Base-by-base conservation (phyloP, 2,113 vertebrate genomes). In the Gopherus flavomarginatus region DNA sequence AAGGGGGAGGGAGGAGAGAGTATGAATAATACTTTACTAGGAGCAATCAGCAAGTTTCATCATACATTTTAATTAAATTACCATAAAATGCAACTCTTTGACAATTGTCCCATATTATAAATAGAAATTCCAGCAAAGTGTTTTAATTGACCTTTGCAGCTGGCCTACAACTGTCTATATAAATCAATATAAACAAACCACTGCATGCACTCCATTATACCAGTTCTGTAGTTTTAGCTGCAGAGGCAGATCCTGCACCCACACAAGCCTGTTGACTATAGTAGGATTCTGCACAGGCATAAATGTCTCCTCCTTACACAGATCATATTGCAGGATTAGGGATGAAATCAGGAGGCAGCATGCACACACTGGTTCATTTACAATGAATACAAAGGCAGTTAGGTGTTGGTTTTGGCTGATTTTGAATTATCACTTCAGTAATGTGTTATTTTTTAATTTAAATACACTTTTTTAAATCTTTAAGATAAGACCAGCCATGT, bases 361-460 rank as follows among this genome's bases (percentile, higher is more conserved):
- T 47, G 42, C 11, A 44, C 27, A 24, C 6, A 29, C 65, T 72
- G 65, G 19, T 38, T 72, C n/a, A 38, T 72, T 38, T 38, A 21
- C n/a, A 72, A 38, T 19, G 5, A 44, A 47, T 78, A 7, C 54
- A 4, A 3, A 26, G 21, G 11, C 86, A 85, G 50, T 21, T 6
- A 89, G 52, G 6, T 1, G 0, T 35, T 5, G 5, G 9, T 72
- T 83, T 62, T 31, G 53, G 49, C 8, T 1, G 27, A 21, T 52
- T 88, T 50, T 31, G 7, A 22, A 38, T 29, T 42, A 2, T 2
- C 54, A 8, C 1, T 4, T 1, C 1, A 2, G 38, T 11, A 1
- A 78, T 16, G n/a, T 13, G 83, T 85, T 83, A 5, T 93, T 81
- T 89, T 21, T 47, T 24, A 42, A 42, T 75, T 12, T 77, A 22